Evolutionary conservation across 2,888 invertebrate genomes (phyloP), one percentile per base, ranked within the genome.

Genomic region (Ashinkailepas kermadecensis): DNA sequence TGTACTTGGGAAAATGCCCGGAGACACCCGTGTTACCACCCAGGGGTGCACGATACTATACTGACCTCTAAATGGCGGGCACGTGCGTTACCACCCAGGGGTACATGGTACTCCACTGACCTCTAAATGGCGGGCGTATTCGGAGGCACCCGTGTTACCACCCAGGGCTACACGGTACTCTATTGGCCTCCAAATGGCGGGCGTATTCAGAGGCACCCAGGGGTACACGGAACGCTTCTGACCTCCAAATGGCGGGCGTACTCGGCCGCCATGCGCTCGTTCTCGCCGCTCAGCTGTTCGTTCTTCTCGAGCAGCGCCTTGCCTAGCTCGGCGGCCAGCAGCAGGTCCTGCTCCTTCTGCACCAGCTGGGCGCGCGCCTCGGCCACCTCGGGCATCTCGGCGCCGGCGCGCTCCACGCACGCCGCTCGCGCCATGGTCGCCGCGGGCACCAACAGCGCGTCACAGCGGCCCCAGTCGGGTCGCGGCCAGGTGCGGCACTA

Each of bases 281-380:
- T 86, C 79, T 86, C 86, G 78, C 86, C 85, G 81, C 87, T 87
- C 58, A 89, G 85, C 79, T 88, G 87, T 82, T 88, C 87, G 84
- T 89, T 89, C 82, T 87, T 87, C 82, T 88, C 88, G 23, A 89
- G 85, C 78, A 89, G 85, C 57, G 89, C 89, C 84, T 89, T 89
- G 56, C 89, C 89, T 13, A 89, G 85, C 85, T 89, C 88, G 6
- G 89, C 89, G 11, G 89, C 89, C 78, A 89, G 85, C 80, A 88
- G 86, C 54, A 89, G 86, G 84, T 89, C 89, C 82, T 87, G 86
- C 82, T 89, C 89, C 84, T 88, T 88, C 85, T 88, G 87, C 21
- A 87, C 88, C 81, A 89, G 88, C 86, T 94, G 92, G 80, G 92
- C 91, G 91, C 93, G 92, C 18, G 95, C 91, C 86, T 95, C 95